Conservation (phyloP, 2,888 invertebrate genomes). For the Dendrolimus pini region DNA sequence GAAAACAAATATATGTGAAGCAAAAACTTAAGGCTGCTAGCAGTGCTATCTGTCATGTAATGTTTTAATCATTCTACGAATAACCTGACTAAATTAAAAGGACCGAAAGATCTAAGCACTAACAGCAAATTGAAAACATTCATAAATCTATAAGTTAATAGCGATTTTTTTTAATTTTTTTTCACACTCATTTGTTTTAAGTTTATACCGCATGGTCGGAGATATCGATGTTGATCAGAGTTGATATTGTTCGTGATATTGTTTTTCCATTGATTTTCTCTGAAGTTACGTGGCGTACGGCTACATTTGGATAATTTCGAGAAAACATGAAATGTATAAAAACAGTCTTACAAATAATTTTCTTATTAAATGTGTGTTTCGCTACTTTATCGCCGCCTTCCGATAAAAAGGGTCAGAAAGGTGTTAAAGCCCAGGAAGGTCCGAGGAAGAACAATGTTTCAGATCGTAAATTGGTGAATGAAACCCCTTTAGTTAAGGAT, state of each 20-base stretch:
- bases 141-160: too few species aligned
- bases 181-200: too few species aligned
- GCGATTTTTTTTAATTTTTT: too few species aligned
- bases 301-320: not conserved
- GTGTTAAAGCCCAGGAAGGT: conserved; percentile 71
- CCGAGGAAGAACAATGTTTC: conserved; percentile 80
- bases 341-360: conserved; percentile 43
- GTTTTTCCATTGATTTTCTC: conserved; percentile 1
- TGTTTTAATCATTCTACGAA: too few species aligned
- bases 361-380: conserved; percentile 52
- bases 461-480: conserved; percentile 81
- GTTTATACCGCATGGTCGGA: too few species aligned
- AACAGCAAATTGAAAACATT: too few species aligned
- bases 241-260: not conserved
- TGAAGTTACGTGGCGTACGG: not conserved
- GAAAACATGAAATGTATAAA: conserved; percentile 47
- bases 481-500: conserved; percentile 81
- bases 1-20: too few species aligned
- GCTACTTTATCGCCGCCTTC: conserved; percentile 66
- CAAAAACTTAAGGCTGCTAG: too few species aligned
- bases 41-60: too few species aligned
- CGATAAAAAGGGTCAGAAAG: conserved; percentile 63
- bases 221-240: not conserved
- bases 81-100: too few species aligned
- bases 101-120: too few species aligned